Percentiles rank a stretch among this genome's conserved stretches.
Evolutionary conservation across 2,888 invertebrate genomes (phyloP).

Genomic region (Troglohyphantes excavatus): DNA sequence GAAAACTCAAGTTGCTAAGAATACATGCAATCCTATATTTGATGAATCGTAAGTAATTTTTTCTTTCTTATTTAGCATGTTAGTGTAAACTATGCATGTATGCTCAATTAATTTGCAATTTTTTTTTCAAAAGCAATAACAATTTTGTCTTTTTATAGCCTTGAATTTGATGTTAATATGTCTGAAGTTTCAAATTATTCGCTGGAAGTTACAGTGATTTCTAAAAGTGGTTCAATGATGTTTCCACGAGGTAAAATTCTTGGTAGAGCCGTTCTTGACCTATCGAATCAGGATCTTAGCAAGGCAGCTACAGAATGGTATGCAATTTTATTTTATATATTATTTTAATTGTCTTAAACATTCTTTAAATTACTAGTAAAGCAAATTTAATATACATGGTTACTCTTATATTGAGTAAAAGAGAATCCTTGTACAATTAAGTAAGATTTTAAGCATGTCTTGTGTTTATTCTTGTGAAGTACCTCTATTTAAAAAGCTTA

Average conservation of each 20-base stretch:
- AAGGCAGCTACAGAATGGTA: conserved; percentile 89
- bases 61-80: neutral
- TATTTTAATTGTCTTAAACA: too few relatives aligned
- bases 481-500: too few relatives aligned
- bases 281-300: conserved; percentile 87
- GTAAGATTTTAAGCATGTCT: too few relatives aligned
- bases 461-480: too few relatives aligned
- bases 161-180: conserved; percentile 92
- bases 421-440: too few relatives aligned
- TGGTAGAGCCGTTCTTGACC: conserved; percentile 86
- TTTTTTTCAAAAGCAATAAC: neutral
- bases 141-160: conserved; percentile 82
- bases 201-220: conserved; percentile 92
- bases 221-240: conserved; percentile 85
- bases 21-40: conserved; percentile 94
- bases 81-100: neutral
- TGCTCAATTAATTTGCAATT: neutral
- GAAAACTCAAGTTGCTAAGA: conserved; percentile 86
- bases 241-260: conserved; percentile 80
- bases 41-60: conserved; percentile 86
- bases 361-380: too few relatives aligned
- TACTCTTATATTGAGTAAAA: too few relatives aligned
- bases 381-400: too few relatives aligned
- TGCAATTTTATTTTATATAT: neutral
- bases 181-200: conserved; percentile 90